These are phyloP conservation scores for Drosophila nr. perissopoda DNA, from an alignment of 2,888 invertebrate species.

Conservation along the genomic window DNA sequence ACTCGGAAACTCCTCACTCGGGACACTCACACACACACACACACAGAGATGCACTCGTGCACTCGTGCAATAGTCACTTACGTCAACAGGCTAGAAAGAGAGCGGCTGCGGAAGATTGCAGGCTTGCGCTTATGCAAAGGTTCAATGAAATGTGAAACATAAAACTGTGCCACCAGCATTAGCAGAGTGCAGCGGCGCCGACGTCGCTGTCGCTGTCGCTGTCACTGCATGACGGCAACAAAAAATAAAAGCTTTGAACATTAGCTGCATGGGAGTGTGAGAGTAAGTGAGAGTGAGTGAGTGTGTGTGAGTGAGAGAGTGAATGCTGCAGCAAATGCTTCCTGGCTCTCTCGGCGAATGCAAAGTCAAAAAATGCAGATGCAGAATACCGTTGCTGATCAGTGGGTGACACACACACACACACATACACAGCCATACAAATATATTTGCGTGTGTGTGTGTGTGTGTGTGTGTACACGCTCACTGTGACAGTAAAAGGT, in stretches of 20 bases:
- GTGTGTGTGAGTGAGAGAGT: neutral
- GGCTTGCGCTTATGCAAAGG: constrained; percentile 61
- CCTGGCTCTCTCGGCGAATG: constrained; percentile 40
- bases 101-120: constrained; percentile 61
- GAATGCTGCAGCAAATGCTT: constrained; percentile 41
- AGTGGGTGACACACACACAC: constrained; percentile 49
- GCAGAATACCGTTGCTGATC: constrained; percentile 49
- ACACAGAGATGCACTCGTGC: constrained; percentile 17
- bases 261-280: constrained; percentile 16
- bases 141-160: constrained; percentile 68
- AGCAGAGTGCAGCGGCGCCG: constrained; percentile 46
- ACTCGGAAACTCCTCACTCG: constrained; percentile 25
- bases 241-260: constrained; percentile 45
- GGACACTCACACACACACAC: constrained; percentile 16
- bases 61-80: constrained; percentile 40
- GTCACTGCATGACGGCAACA: constrained; percentile 13
- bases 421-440: neutral
- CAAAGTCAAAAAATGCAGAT: constrained; percentile 32
- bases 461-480: constrained; percentile 10
- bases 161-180: constrained; percentile 65
- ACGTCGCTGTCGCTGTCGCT: constrained; percentile 10
- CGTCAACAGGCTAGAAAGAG: constrained; percentile 64
- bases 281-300: constrained; percentile 10
- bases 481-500: constrained; percentile 53
- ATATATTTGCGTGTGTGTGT: neutral